Evolutionary conservation across 2,888 invertebrate species (phyloP).

Genomic region (Agrypnus murinus): DNA sequence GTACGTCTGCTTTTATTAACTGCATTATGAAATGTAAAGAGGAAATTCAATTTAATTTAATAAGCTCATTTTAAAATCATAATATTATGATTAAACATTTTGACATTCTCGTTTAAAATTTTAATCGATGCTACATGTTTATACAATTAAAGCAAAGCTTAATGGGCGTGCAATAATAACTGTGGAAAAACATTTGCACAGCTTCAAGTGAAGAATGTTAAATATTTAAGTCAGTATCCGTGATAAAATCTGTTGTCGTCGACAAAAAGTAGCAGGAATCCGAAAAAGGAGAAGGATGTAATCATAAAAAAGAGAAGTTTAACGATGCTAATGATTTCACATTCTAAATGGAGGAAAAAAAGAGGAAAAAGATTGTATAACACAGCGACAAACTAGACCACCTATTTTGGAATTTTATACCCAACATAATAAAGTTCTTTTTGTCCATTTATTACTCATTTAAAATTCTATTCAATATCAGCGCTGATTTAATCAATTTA

Average conservation of each 20-base stretch:
- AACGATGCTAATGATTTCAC: slow-evolving; percentile 51
- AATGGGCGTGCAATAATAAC: slow-evolving; percentile 5
- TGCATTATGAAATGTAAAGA: too few relatives aligned
- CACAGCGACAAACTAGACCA: slow-evolving; percentile 45
- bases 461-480: slow-evolving; percentile 47
- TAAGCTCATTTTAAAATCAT: background rate
- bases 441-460: slow-evolving; percentile 18
- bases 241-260: slow-evolving; percentile 23
- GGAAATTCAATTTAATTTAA: too few relatives aligned
- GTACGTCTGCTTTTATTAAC: too few relatives aligned
- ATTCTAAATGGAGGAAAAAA: slow-evolving; percentile 44
- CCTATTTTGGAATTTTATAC: slow-evolving; percentile 52
- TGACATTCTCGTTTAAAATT: background rate
- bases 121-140: background rate
- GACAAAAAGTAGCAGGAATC: slow-evolving; percentile 26
- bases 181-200: slow-evolving; percentile 14
- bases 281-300: slow-evolving; percentile 28
- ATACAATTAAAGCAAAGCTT: slow-evolving; percentile 10
- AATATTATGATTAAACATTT: slow-evolving; percentile 7
- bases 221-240: slow-evolving; percentile 24
- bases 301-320: slow-evolving; percentile 29
- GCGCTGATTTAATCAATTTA: slow-evolving; percentile 45
- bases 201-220: slow-evolving; percentile 16
- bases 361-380: slow-evolving; percentile 35
- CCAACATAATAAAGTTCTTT: slow-evolving; percentile 49